These are phyloP conservation scores for Scomber colias DNA, from an alignment of 2,113 vertebrate species.

Conservation along the genomic window DNA sequence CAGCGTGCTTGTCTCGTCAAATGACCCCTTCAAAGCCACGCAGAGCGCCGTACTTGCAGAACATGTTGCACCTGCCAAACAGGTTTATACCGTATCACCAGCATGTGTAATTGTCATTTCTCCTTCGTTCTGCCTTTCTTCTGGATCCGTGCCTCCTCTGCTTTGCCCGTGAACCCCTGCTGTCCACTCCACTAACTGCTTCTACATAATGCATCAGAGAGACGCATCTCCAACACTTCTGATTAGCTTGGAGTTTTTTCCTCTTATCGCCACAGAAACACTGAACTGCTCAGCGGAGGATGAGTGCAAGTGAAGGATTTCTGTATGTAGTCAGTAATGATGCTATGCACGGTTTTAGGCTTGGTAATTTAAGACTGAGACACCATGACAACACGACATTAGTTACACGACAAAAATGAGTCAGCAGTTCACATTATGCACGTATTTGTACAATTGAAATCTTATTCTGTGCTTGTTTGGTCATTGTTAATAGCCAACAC, in stretches of 20 bases:
- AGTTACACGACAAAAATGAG: no score
- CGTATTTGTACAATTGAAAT: neutral
- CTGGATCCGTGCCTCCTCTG: neutral
- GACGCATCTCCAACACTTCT: conserved; percentile 78
- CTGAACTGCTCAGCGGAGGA: neutral
- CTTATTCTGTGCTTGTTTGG: neutral
- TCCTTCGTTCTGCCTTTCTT: conserved; percentile 10
- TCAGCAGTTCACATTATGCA: no score
- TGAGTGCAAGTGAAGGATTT: neutral
- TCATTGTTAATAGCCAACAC: neutral
- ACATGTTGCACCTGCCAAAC: conserved; percentile 40
- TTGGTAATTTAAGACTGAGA: neutral
- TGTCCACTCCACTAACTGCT: conserved; percentile 51
- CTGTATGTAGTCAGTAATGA: conserved; percentile 14
- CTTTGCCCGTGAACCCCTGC: conserved; percentile 48
- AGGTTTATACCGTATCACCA: neutral
- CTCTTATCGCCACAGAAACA: conserved; percentile 73
- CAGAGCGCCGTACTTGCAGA: conserved; percentile 22
- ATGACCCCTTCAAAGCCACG: conserved; percentile 20
- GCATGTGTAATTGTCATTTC: conserved; percentile 2
- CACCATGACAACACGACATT: neutral
- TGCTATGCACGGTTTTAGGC: conserved; percentile 10
- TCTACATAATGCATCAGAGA: conserved; percentile 86
- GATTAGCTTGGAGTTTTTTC: conserved; percentile 81
- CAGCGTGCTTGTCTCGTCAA: conserved; percentile 25